Evolutionary conservation across 1,140 invertebrate species (phyloP), one percentile per base, ranked within the genome.

Genomic region (Microplitis demolitor): DNA sequence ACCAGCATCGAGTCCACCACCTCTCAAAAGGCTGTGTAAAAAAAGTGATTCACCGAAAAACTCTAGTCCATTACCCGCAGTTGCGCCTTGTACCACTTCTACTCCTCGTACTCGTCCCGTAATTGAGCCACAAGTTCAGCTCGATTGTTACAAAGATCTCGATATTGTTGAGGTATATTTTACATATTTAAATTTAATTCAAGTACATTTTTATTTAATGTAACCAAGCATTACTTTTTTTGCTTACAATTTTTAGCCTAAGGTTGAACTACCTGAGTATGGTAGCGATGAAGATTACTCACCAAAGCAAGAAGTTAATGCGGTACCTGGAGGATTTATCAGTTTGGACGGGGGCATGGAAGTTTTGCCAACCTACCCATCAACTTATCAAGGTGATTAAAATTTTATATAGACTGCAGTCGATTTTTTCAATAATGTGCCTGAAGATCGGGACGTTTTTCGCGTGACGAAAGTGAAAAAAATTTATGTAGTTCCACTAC

Each of bases 261-360:
- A 90, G 86, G 73, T 89, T 75, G 89, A 90, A 83, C 83, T 90
- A 78, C 89, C 89, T 66, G 89, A 90, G 77, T 90, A 90, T 83
- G 84, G 88, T 76, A 90, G 89, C 78, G 89, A 90, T 76, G 87
- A 88, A 63, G 87, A 88, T 80, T 87, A 82, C 77, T 80, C 82
- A 64, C 82, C 84, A 50, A 87, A 87, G 76, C 86, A 79, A 71
- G 85, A 87, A 78, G 82, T 87, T 66, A 87, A 87, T 74, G 77
- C 85, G 67, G 75, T 87, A 72, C 84, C 86, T 71, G 80, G 82
- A 79, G 85, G 85, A 60, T 87, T 86, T 80, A 82, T 87, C 69
- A 86, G 84, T 76, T 79, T 87, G 78, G 86, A 87, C 78, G 85
- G 86, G 73, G 85, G 86, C 64, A 87, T 87, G 85, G 86, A 87